Base-by-base conservation (phyloP, 2,888 invertebrate genomes). In the Osedax frankpressi region DNA sequence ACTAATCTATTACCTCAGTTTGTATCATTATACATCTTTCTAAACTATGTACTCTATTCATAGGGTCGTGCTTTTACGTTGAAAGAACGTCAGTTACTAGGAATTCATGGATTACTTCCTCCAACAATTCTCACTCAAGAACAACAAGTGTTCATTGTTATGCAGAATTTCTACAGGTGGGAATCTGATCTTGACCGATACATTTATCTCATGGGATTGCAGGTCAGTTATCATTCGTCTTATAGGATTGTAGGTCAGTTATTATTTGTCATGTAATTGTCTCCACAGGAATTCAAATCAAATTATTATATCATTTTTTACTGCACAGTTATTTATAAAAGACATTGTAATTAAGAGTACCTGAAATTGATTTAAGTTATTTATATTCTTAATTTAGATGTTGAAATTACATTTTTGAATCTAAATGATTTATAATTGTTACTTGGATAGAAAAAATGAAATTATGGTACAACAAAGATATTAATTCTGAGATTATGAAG, bases 11-110 rank as follows among this genome's bases (percentile, higher is more conserved):
- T n/a, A n/a, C n/a, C n/a, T n/a, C n/a, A n/a, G n/a, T n/a, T n/a
- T n/a, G n/a, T n/a, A n/a, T n/a, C 11, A 67, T 26, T 11, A 11
- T 26, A 59, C 59, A 59, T 14, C 14, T 14, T 14, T 19, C 59
- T 59, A 59, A 59, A 59, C 14, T 14, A 14, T 19, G 59, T 24
- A 65, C 24, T 24, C 65, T 11, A 6, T 6, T 71, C 60, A 30
- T 86, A 97, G 95, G 97, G 95, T 63, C 89, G 96, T 89, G 94
- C 93, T 14, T 98, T 96, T 84, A 89, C 90, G 0, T 88, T 94
- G 75, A 90, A 92, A 84, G 98, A 98, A 86, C 89, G 98, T 2
- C 96, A 97, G 85, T 85, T 90, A 44, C 86, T 98, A 79, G 95
- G 96, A 73, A 91, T 98, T 81, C 96, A 96, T 82, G 98, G 98